Base-by-base conservation (phyloP, 2,888 invertebrate genomes). In the Drosophila prostipennis region DNA sequence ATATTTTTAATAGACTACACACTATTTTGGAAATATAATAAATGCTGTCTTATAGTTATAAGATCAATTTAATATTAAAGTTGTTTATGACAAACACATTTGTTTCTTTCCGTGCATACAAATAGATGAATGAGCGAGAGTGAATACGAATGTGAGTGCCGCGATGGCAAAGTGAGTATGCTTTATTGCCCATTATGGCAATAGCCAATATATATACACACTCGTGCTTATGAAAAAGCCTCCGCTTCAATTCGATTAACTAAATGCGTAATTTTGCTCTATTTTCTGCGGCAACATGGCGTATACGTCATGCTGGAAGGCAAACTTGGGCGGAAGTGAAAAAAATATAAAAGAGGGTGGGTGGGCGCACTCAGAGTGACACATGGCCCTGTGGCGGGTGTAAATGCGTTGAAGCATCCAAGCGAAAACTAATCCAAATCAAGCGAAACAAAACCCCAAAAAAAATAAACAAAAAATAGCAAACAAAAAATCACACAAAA, bases 111-210 rank as follows among this genome's bases (percentile, higher is more conserved):
- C 6, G 34, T 48, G 32, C 32, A 48, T n/a, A 61, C 16, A 32
- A 46, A 39, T 45, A 60, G n/a, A 61, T 54, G 48, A 45, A 45
- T 57, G 55, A 51, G 45, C 43, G 40, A 40, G 32, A 55, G 58
- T 51, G 49, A 55, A 55, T 54, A 56, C 37, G 42, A 43, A 49
- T 34, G 49, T 60, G 70, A 29, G 14, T 45, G 45, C 45, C n/a
- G n/a, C 26, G 45, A 32, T 32, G 46, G 46, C 46, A 40, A 63
- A 36, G 46, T 51, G 53, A 51, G 51, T 67, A 51, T 58, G 67
- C 67, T 72, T 81, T 85, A 87, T 87, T 67, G 71, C 72, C 87
- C 79, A 76, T 87, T 83, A 81, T 77, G 73, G 73, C 77, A 77
- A 77, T 45, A 39, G 49, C 61, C 68, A 79, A 81, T 72, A 71